Percentiles rank a stretch among this genome's conserved stretches.
These are phyloP conservation scores for Drosophila willistoni DNA, from an alignment of 1,140 invertebrate species.

Conservation along the genomic window DNA sequence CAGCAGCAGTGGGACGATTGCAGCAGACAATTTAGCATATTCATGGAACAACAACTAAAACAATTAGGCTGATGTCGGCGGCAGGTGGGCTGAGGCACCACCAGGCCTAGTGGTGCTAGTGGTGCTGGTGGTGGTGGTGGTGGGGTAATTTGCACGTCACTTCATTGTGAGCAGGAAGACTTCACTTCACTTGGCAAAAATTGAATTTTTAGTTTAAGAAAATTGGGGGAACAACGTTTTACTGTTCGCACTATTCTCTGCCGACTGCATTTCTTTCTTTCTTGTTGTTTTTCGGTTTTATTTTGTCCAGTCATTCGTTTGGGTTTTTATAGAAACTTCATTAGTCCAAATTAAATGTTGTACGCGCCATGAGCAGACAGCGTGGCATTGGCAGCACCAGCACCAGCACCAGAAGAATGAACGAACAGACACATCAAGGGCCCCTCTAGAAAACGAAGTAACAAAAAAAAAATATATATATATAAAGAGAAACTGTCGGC, in stretches of 20 bases:
- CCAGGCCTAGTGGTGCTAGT: constrained; percentile 2
- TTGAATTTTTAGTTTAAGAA: constrained; percentile 37
- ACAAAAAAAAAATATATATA: not conserved
- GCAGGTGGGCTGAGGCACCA: constrained; percentile 50
- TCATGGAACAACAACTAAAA: constrained; percentile 79
- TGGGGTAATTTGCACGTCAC: constrained; percentile 71
- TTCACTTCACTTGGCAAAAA: constrained; percentile 49
- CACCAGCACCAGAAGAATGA: constrained; percentile 2
- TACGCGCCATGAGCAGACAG: constrained; percentile 68
- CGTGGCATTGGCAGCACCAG: constrained; percentile 54
- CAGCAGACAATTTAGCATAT: constrained; percentile 78
- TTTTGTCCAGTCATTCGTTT: constrained; percentile 22
- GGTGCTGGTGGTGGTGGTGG: constrained; percentile 49
- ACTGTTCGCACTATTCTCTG: constrained; percentile 19
- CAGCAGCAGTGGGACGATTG: constrained; percentile 31
- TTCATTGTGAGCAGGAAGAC: constrained; percentile 69
- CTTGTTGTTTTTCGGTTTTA: not conserved
- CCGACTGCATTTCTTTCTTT: constrained; percentile 11
- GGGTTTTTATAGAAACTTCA: constrained; percentile 71
- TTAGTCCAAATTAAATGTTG: constrained; percentile 76
- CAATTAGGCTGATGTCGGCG: constrained; percentile 66
- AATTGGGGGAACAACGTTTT: constrained; percentile 12
- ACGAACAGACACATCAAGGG: constrained; percentile 16
- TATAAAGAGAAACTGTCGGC: constrained; percentile 5
- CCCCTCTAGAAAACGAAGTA: not conserved